phyloP scores from a whole-genome alignment of 2,888 invertebrate genomes.

The Abscondita cerata region DNA sequence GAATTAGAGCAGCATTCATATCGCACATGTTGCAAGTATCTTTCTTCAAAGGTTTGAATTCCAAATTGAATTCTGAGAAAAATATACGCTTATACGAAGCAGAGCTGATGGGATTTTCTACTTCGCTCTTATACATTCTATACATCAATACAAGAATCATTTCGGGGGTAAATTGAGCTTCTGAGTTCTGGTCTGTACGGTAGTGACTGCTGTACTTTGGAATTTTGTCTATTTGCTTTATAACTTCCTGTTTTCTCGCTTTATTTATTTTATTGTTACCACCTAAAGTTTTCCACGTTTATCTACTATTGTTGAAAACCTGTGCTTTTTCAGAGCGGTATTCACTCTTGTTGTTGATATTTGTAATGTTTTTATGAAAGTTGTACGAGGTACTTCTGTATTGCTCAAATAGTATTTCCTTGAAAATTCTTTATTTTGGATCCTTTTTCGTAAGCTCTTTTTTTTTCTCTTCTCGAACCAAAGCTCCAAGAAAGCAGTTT shows the following conservation, averaged over 20 bases:
- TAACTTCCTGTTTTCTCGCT: not conserved
- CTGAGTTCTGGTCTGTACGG: not conserved
- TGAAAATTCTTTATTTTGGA: too few species aligned
- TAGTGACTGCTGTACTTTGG: slow-evolving; percentile 5
- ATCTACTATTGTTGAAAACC: too few species aligned
- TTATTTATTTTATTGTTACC: not conserved
- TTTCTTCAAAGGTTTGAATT: slow-evolving; percentile 12
- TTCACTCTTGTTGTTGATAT: too few species aligned
- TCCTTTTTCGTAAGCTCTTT: too few species aligned
- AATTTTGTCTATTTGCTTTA: slow-evolving; percentile 3
- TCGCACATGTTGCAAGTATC: slow-evolving; percentile 22
- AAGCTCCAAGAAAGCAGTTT: too few species aligned
- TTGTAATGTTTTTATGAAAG: too few species aligned
- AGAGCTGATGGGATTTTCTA: slow-evolving; percentile 19
- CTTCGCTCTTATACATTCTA: slow-evolving; percentile 27
- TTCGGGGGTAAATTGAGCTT: not conserved
- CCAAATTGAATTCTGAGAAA: slow-evolving; percentile 10
- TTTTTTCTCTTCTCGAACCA: too few species aligned
- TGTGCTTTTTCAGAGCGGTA: too few species aligned
- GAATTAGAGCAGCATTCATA: not conserved
- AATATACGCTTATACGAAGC: slow-evolving; percentile 11
- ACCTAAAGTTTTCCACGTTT: too few species aligned
- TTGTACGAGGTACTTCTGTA: too few species aligned
- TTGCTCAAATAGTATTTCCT: too few species aligned
- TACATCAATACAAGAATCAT: slow-evolving; percentile 29